Percentiles rank a stretch among this genome's conserved stretches.
These are phyloP conservation scores for Apogon hyalosoma DNA, from an alignment of 2,797 vertebrate genomes.

Conservation along the genomic window DNA sequence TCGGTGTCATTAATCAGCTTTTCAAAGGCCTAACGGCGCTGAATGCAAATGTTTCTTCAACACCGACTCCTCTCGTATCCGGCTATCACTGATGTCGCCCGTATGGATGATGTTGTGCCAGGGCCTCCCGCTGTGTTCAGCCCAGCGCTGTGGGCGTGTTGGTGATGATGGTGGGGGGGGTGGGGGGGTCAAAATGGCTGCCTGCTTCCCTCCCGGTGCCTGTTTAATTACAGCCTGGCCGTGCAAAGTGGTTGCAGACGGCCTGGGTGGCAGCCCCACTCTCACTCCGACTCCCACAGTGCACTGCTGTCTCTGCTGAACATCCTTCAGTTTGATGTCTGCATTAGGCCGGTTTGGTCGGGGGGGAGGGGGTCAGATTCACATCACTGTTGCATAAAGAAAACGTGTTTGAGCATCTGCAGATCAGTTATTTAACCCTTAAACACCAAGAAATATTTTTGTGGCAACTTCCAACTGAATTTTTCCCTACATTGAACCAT, in stretches of 20 bases:
- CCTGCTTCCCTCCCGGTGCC: conserved; percentile 72
- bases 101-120: conserved; percentile 21
- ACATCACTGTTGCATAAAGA: too few species aligned
- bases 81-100: conserved; percentile 23
- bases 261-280: conserved; percentile 78
- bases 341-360: conserved; percentile 1
- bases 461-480: too few species aligned
- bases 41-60: conserved; percentile 15
- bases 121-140: conserved; percentile 51
- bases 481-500: too few species aligned
- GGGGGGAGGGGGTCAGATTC: too few species aligned
- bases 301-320: conserved; percentile 20
- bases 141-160: conserved; percentile 20
- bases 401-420: too few species aligned
- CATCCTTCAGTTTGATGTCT: conserved; percentile 21
- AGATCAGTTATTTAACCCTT: too few species aligned
- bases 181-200: conserved; percentile 69
- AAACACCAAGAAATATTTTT: too few species aligned
- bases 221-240: conserved; percentile 82
- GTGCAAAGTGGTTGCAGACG: conserved; percentile 62
- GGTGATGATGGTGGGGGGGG: conserved; percentile 7
- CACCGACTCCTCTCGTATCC: conserved; percentile 14
- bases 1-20: conserved; percentile 18
- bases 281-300: conserved; percentile 51
- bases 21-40: conserved; percentile 17